phyloP scores from a whole-genome alignment of 2,113 vertebrate genomes.

The Megaceryle torquata region DNA sequence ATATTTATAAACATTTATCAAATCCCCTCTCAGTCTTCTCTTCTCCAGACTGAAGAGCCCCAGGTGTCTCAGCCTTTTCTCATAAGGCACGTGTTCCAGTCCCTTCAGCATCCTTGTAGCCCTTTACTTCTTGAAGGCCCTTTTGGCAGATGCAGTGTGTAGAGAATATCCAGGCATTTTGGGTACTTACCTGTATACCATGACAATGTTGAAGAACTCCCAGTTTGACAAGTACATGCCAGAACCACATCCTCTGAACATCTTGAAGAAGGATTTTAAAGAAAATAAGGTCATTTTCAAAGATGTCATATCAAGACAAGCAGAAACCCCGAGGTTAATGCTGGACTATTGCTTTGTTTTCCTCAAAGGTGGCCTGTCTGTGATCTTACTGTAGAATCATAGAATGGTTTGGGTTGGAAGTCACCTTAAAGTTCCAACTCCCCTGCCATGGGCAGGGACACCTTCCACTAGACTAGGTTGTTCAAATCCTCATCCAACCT shows the following conservation, averaged over 20 bases:
- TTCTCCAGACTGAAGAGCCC: no score
- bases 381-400: not conserved
- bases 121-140: not conserved
- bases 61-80: no score
- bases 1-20: no score
- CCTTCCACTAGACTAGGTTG: not conserved
- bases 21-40: no score
- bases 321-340: not conserved
- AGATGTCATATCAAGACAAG: not conserved
- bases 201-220: not conserved
- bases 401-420: not conserved
- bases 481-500: not conserved
- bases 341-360: not conserved
- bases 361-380: not conserved
- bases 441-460: no score
- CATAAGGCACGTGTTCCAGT: no score
- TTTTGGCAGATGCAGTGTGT: not conserved
- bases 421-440: not conserved
- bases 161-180: not conserved
- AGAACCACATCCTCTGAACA: not conserved
- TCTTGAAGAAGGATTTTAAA: not conserved
- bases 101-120: no score
- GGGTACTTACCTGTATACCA: not conserved
- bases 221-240: not conserved
- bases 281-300: not conserved